Conservation (phyloP, 2,797 vertebrate genomes). For the Sebastes itinus region DNA sequence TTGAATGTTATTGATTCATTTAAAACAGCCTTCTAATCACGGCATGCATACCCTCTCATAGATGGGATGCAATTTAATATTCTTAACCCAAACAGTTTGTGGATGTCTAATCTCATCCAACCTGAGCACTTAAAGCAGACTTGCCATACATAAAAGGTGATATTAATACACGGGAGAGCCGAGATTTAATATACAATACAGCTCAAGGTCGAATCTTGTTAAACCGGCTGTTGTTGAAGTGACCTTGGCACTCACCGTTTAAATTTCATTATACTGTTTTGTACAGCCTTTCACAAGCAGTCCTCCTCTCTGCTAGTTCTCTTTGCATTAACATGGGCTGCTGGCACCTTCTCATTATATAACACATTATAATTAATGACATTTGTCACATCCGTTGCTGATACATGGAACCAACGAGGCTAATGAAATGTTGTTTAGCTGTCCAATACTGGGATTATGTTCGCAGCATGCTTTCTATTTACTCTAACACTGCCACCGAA, state of each 20-base stretch:
- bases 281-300: not conserved
- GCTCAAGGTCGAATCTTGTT: conserved; percentile 13
- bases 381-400: conserved; percentile 37
- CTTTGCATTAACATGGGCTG: conserved; percentile 8
- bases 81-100: not conserved
- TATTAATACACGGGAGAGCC: not conserved
- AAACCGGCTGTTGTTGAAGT: not conserved
- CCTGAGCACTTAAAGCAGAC: not conserved
- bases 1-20: not conserved
- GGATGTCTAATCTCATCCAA: not conserved
- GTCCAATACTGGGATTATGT: conserved; percentile 44
- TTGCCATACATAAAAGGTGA: not conserved
- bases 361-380: conserved; percentile 38
- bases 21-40: not conserved
- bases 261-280: not conserved
- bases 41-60: not conserved
- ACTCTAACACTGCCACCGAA: conserved; percentile 21
- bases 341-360: conserved; percentile 10
- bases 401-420: conserved; percentile 23
- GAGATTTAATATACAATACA: not conserved
- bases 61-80: not conserved
- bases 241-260: conserved; percentile 17
- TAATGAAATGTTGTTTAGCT: conserved; percentile 49
- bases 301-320: not conserved
- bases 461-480: conserved; percentile 45